Evolutionary conservation across 1,140 invertebrate genomes (phyloP).

Genomic region (Macrobrachium rosenbergii): DNA sequence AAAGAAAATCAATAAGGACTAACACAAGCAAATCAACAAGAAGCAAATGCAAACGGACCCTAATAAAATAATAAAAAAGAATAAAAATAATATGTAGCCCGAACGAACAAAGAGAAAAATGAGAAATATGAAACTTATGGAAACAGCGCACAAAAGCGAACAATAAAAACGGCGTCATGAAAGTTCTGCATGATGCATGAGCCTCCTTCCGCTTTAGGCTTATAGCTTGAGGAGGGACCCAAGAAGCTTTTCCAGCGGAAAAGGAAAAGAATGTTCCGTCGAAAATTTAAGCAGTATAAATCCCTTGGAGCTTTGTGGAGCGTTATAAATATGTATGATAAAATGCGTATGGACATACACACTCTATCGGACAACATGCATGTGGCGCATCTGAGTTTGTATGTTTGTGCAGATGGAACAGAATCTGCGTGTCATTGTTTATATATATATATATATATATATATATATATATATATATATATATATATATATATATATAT

Average conservation of each 20-base stretch:
- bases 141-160: background rate
- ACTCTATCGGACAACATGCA: too few relatives aligned
- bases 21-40: background rate
- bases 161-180: too few relatives aligned
- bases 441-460: background rate
- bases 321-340: background rate
- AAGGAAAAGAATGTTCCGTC: background rate
- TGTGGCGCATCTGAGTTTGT: too few relatives aligned
- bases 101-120: background rate
- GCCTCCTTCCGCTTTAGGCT: constrained; percentile 9
- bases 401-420: too few relatives aligned
- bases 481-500: background rate
- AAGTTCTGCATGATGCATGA: too few relatives aligned
- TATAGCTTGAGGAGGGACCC: background rate
- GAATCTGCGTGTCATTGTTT: too few relatives aligned
- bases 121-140: background rate
- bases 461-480: background rate
- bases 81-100: background rate
- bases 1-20: background rate
- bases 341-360: background rate
- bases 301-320: too few relatives aligned
- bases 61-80: background rate
- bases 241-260: background rate
- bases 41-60: background rate
- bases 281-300: too few relatives aligned